These are phyloP conservation scores for Chrosomus eos DNA, from an alignment of 2,797 vertebrate species.

Conservation along the genomic window DNA sequence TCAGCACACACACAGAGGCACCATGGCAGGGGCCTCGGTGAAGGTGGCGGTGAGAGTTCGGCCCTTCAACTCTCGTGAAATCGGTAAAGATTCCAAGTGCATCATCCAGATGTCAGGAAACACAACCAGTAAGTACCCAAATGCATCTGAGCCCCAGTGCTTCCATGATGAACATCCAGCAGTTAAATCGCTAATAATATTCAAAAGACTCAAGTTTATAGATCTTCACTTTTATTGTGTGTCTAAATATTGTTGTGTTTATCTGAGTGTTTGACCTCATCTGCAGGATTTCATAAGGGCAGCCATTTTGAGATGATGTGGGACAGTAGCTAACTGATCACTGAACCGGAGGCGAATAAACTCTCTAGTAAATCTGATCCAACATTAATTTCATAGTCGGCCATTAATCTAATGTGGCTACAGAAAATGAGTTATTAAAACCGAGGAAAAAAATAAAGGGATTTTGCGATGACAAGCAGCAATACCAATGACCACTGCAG, in stretches of 20 bases:
- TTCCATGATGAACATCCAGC: not conserved
- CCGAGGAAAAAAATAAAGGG: not conserved
- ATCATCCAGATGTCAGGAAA: conserved; percentile 98
- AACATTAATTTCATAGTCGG: conserved; percentile 46
- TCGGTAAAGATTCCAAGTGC: conserved; percentile 92
- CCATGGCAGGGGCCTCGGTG: conserved; percentile 97
- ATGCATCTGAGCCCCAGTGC: not conserved
- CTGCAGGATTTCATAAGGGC: conserved; percentile 46
- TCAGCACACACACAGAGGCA: conserved; percentile 62
- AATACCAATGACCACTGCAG: not conserved
- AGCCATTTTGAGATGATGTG: conserved; percentile 54
- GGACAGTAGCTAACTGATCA: conserved; percentile 31
- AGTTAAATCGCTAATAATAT: not conserved
- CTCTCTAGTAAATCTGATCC: conserved; percentile 51
- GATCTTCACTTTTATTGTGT: not conserved
- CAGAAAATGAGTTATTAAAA: conserved; percentile 16
- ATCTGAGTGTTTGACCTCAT: conserved; percentile 31
- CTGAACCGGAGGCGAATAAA: conserved; percentile 45
- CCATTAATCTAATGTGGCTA: conserved; percentile 39
- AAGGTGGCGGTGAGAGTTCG: conserved; percentile 98
- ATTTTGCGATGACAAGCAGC: not conserved
- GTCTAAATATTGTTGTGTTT: not conserved
- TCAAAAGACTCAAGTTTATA: conserved; percentile 5
- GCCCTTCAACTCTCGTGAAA: conserved; percentile 97
- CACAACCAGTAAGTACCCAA: conserved; percentile 92